phyloP scores from a whole-genome alignment of 92 coral and sea anemone genomes.

The Zoanthus solanderi region DNA sequence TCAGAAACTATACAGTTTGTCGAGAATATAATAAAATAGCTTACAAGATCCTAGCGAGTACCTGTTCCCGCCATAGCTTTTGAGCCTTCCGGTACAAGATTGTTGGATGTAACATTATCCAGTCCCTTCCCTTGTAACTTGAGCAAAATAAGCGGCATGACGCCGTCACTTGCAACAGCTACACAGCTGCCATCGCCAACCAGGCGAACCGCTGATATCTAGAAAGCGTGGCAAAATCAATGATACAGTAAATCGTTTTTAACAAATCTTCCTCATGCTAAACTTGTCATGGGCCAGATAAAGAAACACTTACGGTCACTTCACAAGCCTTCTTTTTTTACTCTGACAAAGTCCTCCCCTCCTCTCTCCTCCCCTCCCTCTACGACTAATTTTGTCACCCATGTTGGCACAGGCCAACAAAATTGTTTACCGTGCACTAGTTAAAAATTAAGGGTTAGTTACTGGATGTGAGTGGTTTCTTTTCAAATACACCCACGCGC shows the following conservation, averaged over 20 bases:
- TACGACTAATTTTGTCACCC: too few relatives aligned
- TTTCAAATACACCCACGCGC: too few relatives aligned
- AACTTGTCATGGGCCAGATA: not conserved
- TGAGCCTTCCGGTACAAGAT: constrained; percentile 68
- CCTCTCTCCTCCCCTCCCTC: too few relatives aligned
- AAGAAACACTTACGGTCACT: not conserved
- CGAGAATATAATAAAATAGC: not conserved
- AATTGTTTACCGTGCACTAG: too few relatives aligned
- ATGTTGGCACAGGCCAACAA: too few relatives aligned
- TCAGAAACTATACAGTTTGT: too few relatives aligned
- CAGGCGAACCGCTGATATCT: constrained; percentile 83
- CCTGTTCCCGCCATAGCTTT: constrained; percentile 72
- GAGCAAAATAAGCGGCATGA: constrained; percentile 77
- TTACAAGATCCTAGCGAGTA: not conserved
- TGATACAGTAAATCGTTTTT: not conserved
- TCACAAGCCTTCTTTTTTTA: too few relatives aligned
- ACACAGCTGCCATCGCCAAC: constrained; percentile 79
- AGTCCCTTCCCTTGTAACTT: constrained; percentile 72
- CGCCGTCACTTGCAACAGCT: constrained; percentile 81
- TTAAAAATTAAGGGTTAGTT: too few relatives aligned
- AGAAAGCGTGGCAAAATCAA: not conserved
- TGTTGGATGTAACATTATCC: constrained; percentile 53
- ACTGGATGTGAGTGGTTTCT: too few relatives aligned
- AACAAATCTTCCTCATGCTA: not conserved
- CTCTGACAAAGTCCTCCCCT: too few relatives aligned